Percentiles rank a stretch among this genome's conserved stretches.
Conservation (phyloP, 2,113 vertebrate genomes). For the Barbus barbus region DNA sequence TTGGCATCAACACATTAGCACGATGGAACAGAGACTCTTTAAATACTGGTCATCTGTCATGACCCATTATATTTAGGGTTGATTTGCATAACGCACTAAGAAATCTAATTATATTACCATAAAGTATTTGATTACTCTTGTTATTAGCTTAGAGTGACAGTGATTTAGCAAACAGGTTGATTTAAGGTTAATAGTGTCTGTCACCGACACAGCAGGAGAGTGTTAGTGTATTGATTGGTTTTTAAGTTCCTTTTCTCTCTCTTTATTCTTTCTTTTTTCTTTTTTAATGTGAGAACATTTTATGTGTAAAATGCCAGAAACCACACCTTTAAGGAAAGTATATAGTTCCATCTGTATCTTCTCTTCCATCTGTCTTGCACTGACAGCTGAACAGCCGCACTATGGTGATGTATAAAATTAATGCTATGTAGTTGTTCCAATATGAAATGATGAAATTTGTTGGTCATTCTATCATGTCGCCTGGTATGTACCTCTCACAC, state of each 20-base stretch:
- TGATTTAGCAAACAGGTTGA: slow-evolving; percentile 99
- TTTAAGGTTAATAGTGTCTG: slow-evolving; percentile 99
- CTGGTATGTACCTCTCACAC: no score
- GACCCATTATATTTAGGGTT: slow-evolving; percentile 96
- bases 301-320: neutral
- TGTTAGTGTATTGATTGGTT: slow-evolving; percentile 69
- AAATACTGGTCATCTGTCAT: slow-evolving; percentile 91
- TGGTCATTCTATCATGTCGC: neutral
- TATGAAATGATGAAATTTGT: no score
- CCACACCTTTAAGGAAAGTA: neutral
- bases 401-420: neutral
- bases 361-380: no score
- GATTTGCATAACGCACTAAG: slow-evolving; percentile 99
- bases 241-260: slow-evolving; percentile 9
- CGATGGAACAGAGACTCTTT: neutral
- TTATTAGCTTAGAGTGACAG: slow-evolving; percentile 99
- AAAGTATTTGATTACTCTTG: slow-evolving; percentile 99
- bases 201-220: slow-evolving; percentile 78
- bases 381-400: neutral
- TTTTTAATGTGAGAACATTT: no score
- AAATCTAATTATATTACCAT: slow-evolving; percentile 99
- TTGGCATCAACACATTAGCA: no score
- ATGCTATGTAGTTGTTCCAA: neutral
- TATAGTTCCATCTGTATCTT: neutral
- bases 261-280: no score